phyloP scores from a whole-genome alignment of 2,113 vertebrate genomes.

The Engystomops pustulosus region DNA sequence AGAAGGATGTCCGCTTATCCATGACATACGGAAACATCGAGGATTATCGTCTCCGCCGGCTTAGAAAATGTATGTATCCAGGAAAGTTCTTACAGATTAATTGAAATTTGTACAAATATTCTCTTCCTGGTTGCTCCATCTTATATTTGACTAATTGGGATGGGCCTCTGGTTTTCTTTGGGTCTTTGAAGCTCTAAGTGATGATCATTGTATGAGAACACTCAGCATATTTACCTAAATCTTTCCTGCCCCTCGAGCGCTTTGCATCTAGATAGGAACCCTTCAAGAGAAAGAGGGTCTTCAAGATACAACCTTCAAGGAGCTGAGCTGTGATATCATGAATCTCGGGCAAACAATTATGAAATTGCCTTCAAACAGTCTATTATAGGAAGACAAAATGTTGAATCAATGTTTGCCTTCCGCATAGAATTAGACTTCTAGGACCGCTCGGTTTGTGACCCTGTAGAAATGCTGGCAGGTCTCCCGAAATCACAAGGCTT shows the following conservation, averaged over 20 bases:
- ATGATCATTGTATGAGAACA: conserved; percentile 30
- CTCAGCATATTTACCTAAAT: conserved; percentile 44
- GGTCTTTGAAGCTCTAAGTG: conserved; percentile 37
- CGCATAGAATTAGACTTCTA: conserved; percentile 23
- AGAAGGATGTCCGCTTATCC: neutral
- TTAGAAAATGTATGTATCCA: neutral
- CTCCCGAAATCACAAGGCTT: conserved; percentile 13
- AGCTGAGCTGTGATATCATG: conserved; percentile 23
- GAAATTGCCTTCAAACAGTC: conserved; percentile 48
- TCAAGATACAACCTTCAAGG: conserved; percentile 24
- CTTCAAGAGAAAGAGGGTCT: conserved; percentile 24
- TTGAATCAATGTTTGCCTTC: conserved; percentile 50
- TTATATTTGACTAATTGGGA: conserved; percentile 44
- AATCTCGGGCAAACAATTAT: conserved; percentile 49
- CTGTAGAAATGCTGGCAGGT: conserved; percentile 10
- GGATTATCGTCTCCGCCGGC: conserved; percentile 20
- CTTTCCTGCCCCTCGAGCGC: conserved; percentile 42
- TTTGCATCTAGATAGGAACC: conserved; percentile 38
- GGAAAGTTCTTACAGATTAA: conserved; percentile 5
- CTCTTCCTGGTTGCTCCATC: conserved; percentile 29
- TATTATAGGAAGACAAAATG: neutral
- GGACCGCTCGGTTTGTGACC: conserved; percentile 30
- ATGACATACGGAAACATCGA: conserved; percentile 16
- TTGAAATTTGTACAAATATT: conserved; percentile 40
- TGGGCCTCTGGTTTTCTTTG: conserved; percentile 10